Base-by-base conservation (phyloP, 1,140 invertebrate genomes). In the Apis cerana region DNA sequence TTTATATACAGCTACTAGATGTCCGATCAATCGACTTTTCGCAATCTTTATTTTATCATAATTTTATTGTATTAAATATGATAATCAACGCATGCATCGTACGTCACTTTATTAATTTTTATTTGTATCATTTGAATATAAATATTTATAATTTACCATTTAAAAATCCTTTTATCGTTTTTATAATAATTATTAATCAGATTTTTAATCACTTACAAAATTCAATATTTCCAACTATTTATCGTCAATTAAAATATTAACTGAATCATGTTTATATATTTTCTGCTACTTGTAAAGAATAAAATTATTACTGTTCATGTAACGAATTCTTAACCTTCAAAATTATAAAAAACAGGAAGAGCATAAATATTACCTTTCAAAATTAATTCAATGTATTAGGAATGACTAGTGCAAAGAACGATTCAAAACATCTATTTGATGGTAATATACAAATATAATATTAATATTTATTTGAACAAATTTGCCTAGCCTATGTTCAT, bases 341-440 rank as follows among this genome's bases (percentile, higher is more conserved):
- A 48, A 77, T 68, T 15, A 23, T 4, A 43, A 10, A 82, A 78
- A 78, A 82, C 81, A 78, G 81, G 81, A 78, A 78, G 48, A 56
- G 1, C 7, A 15, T 82, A 82, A 82, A 68, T 71, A 19, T 52
- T 9, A 82, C 81, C 75, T 82, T 70, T 82, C 75, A 50, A 67
- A 75, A 19, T 33, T 50, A 10, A 11, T 21, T 11, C 48, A 54
- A 70, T 23, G n/a, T 10, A 33, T 82, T 77, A 82, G 58, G 67
- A 61, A 69, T 33, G n/a, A 15, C n/a, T 12, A n/a, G 33, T n/a
- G 15, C 23, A 21, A 59, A 19, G 54, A 58, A 21, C 17, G 10
- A 58, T 54, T 15, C 43, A 19, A 13, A 54, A 33, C 72, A 17
- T 58, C 50, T 70, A 61, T n/a, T 62, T 65, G 48, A 23, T 77